Percentiles rank a stretch among this genome's conserved stretches.
phyloP scores from a whole-genome alignment of 2,797 vertebrate species.

The Protonibea diacanthus region DNA sequence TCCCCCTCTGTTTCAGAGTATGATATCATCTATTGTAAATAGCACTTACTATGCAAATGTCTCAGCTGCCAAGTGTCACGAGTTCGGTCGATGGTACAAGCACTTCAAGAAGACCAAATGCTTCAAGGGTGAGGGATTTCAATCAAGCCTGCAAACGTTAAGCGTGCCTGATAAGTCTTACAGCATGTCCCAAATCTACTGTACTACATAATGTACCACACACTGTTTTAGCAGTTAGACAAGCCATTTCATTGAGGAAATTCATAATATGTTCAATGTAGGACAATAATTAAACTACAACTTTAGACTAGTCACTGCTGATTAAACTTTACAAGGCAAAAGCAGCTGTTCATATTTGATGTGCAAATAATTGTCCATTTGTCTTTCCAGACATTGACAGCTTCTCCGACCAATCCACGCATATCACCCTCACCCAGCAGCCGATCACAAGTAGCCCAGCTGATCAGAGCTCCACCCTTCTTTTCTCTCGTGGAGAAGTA shows the following conservation, averaged over 20 bases:
- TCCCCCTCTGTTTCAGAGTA: conserved; percentile 89
- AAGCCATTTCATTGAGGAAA: neutral
- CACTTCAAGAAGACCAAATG: conserved; percentile 97
- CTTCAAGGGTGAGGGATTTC: conserved; percentile 87
- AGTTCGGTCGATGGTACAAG: conserved; percentile 99
- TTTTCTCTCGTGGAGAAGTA: conserved; percentile 89
- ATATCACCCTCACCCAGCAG: conserved; percentile 79
- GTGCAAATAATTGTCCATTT: conserved; percentile 22
- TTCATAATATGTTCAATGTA: neutral
- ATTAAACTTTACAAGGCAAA: neutral
- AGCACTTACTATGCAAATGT: conserved; percentile 99
- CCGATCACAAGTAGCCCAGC: conserved; percentile 91
- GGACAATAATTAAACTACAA: neutral
- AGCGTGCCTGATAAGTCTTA: conserved; percentile 21
- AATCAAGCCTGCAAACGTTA: conserved; percentile 24
- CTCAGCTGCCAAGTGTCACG: conserved; percentile 97
- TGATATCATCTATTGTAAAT: conserved; percentile 99
- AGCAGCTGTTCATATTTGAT: neutral
- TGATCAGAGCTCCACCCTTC: conserved; percentile 90
- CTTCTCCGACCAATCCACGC: conserved; percentile 92
- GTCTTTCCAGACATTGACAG: conserved; percentile 88
- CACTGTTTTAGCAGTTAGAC: neutral
- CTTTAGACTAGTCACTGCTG: neutral
- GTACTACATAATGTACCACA: neutral
- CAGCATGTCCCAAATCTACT: conserved; percentile 19